A percentile compares a stretch with the other conserved stretches of the same genome.
Evolutionary conservation across 2,113 vertebrate genomes (phyloP).

Genomic region (Cynopterus brachyotis): DNA sequence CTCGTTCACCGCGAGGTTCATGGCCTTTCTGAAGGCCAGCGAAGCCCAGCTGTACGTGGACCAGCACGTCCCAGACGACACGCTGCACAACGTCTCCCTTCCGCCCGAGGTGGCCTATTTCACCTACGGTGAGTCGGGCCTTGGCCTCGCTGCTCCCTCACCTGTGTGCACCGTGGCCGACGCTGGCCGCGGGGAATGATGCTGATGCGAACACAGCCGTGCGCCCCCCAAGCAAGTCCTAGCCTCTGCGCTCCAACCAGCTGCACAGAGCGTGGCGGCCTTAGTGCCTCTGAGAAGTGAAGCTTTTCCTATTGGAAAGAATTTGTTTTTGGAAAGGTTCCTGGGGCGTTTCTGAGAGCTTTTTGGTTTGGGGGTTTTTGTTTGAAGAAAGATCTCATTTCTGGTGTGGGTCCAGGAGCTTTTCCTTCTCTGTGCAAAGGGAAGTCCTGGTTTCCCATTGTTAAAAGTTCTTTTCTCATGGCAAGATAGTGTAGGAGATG

Average conservation of each 20-base stretch:
- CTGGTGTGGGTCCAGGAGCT: not conserved
- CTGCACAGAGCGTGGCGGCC: not conserved
- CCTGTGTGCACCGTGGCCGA: rapidly evolving
- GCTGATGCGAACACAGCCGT: rapidly evolving
- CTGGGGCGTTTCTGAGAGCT: not conserved
- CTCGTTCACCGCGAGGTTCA: constrained; percentile 95
- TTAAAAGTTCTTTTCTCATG: not conserved
- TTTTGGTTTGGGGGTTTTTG: not conserved
- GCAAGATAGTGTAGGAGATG: not conserved
- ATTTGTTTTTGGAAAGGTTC: not conserved
- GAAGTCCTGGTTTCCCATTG: not conserved
- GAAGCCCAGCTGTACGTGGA: constrained; percentile 97
- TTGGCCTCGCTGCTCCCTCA: rapidly evolving
- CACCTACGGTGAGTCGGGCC: constrained; percentile 89
- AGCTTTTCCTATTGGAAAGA: not conserved
- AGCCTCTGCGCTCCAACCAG: too few relatives aligned
- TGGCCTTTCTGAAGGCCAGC: constrained; percentile 96
- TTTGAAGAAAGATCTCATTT: not conserved
- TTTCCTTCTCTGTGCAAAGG: not conserved
- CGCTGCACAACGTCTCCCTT: constrained; percentile 92
- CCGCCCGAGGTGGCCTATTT: constrained; percentile 97
- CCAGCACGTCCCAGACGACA: constrained; percentile 89
- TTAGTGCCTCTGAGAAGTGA: not conserved
- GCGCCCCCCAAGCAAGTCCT: not conserved
- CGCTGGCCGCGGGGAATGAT: too few relatives aligned